A percentile compares a stretch with the other conserved stretches of the same genome.
Conservation (phyloP, 2,888 invertebrate species). For the Onthophagus sagittarius region DNA sequence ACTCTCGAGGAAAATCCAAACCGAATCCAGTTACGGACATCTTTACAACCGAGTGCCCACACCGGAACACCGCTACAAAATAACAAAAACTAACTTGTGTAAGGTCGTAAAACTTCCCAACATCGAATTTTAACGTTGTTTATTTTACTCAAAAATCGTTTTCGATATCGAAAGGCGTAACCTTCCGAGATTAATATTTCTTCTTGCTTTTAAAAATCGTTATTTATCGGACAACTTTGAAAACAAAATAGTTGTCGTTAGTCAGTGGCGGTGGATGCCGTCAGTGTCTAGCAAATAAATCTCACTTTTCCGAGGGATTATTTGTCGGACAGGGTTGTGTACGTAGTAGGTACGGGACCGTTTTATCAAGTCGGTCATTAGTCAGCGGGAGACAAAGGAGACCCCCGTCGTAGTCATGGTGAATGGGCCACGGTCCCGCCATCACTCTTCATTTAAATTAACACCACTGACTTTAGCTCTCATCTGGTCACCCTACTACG, state of each 20-base stretch:
- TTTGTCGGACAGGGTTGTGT: slow-evolving; percentile 8
- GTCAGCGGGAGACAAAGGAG: slow-evolving; percentile 7
- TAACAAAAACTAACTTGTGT: not conserved
- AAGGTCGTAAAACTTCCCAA: not conserved
- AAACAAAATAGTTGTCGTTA: not conserved
- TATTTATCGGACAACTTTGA: not conserved
- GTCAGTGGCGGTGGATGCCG: not conserved
- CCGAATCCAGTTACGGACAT: slow-evolving; percentile 4
- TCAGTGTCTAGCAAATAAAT: not conserved
- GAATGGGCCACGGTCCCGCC: slow-evolving; percentile 13
- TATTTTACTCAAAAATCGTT: not conserved
- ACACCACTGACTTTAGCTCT: not conserved
- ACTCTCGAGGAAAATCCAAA: slow-evolving; percentile 1
- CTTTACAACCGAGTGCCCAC: not conserved
- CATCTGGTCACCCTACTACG: not conserved
- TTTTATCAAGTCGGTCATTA: slow-evolving; percentile 10
- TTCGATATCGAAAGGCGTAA: not conserved
- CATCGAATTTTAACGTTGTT: not conserved
- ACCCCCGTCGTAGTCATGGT: not conserved
- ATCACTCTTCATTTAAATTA: slow-evolving; percentile 17
- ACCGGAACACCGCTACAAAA: not conserved
- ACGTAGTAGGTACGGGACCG: slow-evolving; percentile 10
- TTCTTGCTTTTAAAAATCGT: not conserved
- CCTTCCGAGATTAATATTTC: not conserved
- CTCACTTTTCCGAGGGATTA: slow-evolving; percentile 9